phyloP scores from a whole-genome alignment of 2,888 invertebrate species.

The Chydorus sphaericus region DNA sequence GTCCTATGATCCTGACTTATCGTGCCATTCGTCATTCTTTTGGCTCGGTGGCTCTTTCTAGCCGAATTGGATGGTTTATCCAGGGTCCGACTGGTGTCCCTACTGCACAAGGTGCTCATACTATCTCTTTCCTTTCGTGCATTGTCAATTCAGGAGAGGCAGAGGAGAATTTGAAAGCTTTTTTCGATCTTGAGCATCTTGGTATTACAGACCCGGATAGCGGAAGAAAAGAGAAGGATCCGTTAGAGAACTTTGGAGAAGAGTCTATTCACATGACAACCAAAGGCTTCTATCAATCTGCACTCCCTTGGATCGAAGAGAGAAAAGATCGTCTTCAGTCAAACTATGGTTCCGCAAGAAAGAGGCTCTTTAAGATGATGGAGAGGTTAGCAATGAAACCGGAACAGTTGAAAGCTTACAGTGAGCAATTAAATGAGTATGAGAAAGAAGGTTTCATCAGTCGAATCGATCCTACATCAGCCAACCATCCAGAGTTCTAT shows the following conservation, averaged over 20 bases:
- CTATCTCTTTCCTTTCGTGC: not conserved
- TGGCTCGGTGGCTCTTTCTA: not conserved
- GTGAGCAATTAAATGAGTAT: not conserved
- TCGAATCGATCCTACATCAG: not conserved
- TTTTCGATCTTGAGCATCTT: not conserved
- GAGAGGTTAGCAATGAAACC: not conserved
- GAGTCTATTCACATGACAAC: not conserved
- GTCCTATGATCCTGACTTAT: not conserved
- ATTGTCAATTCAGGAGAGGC: not conserved
- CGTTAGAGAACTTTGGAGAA: not conserved
- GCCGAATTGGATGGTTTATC: not conserved
- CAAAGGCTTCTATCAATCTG: not conserved
- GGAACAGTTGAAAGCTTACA: not conserved
- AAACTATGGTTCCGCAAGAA: not conserved
- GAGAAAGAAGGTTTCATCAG: not conserved
- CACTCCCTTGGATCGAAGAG: not conserved
- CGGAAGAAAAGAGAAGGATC: not conserved
- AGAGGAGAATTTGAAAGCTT: not conserved
- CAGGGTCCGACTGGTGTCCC: not conserved
- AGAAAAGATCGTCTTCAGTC: not conserved
- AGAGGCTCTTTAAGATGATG: not conserved
- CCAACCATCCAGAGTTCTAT: not conserved
- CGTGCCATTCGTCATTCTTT: not conserved
- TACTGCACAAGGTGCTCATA: not conserved
- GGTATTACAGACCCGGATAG: not conserved